These are phyloP conservation scores for Leiothrix lutea DNA, from an alignment of 2,113 vertebrate genomes.

Conservation along the genomic window DNA sequence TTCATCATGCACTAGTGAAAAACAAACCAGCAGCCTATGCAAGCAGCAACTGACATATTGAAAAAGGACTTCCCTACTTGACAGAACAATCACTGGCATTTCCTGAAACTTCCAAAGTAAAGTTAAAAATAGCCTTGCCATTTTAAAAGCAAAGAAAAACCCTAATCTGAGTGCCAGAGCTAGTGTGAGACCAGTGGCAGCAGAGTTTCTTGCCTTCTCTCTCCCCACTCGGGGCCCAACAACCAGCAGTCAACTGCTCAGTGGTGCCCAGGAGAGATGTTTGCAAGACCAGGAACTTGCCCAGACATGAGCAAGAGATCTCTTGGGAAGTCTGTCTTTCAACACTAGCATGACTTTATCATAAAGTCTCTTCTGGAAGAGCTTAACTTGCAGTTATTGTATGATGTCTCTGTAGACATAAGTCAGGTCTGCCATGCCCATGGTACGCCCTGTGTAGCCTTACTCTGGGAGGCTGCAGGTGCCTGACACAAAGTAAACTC, in stretches of 20 bases:
- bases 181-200: background rate
- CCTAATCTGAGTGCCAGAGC: background rate
- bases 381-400: background rate
- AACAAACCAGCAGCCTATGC: constrained; percentile 31
- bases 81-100: constrained; percentile 30
- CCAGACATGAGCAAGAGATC: background rate
- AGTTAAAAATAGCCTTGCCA: background rate
- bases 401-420: accelerated
- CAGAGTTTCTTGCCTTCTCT: background rate
- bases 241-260: background rate
- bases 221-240: background rate
- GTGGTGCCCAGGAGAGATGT: background rate
- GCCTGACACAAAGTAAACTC: background rate
- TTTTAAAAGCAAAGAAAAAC: background rate
- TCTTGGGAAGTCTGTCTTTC: background rate
- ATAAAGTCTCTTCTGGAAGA: background rate
- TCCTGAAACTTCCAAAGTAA: constrained; percentile 1
- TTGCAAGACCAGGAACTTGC: background rate
- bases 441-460: accelerated
- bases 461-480: background rate
- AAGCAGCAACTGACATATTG: constrained; percentile 3
- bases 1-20: constrained; percentile 44
- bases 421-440: background rate
- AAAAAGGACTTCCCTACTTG: constrained; percentile 23
- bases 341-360: background rate